Percentiles rank a stretch among this genome's conserved stretches.
These are phyloP conservation scores for Callocephalon fimbriatum DNA, from an alignment of 2,113 vertebrate genomes.

Conservation along the genomic window DNA sequence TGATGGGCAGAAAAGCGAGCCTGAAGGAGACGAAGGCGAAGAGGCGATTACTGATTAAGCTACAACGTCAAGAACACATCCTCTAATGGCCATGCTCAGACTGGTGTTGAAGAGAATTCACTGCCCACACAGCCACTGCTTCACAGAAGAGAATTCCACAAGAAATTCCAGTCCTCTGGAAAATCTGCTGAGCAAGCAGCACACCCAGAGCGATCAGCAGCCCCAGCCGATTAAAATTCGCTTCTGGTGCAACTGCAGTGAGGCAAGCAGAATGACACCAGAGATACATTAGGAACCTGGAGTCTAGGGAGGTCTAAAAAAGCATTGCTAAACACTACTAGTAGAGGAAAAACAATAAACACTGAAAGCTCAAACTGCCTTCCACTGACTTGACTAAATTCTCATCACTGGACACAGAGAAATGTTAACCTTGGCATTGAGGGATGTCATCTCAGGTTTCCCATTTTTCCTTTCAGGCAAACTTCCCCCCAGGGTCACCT, in stretches of 20 bases:
- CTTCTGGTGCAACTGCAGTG: neutral
- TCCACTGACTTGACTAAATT: neutral
- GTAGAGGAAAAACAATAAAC: neutral
- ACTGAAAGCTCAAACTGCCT: neutral
- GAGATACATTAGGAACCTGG: neutral
- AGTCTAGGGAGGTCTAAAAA: neutral
- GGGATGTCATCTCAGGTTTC: neutral
- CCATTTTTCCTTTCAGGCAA: neutral
- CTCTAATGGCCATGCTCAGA: neutral
- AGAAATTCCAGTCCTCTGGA: conserved; percentile 33
- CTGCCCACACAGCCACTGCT: conserved; percentile 34
- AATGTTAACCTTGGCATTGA: neutral
- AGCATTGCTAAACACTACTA: neutral
- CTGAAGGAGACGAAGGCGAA: neutral
- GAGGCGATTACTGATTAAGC: neutral
- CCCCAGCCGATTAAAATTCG: neutral
- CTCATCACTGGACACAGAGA: neutral
- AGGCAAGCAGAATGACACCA: neutral
- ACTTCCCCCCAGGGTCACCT: neutral
- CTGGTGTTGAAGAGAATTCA: neutral
- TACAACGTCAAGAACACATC: neutral
- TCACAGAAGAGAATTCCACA: neutral
- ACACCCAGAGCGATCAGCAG: neutral
- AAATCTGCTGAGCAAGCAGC: neutral
- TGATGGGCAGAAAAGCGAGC: neutral